Conservation (phyloP, 1,140 invertebrate genomes). For the Rhagoletis zephyria region DNA sequence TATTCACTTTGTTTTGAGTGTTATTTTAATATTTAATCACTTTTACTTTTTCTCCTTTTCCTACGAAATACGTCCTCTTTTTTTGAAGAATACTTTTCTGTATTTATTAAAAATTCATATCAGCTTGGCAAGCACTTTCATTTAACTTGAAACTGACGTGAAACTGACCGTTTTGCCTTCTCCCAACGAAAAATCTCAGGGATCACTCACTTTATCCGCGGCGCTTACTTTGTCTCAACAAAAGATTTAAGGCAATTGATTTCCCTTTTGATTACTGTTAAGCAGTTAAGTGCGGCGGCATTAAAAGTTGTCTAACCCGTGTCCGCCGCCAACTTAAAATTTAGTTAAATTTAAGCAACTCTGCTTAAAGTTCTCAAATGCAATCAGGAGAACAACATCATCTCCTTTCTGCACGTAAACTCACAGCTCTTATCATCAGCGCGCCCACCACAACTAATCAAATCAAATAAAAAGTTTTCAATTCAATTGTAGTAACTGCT, state of each 20-base stretch:
- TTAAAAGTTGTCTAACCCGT: neutral
- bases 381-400: too few species aligned
- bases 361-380: too few species aligned
- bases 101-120: slow-evolving; percentile 46
- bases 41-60: neutral
- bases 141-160: neutral
- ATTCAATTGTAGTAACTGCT: slow-evolving; percentile 5
- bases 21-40: slow-evolving; percentile 38
- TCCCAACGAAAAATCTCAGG: neutral
- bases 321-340: neutral
- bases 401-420: neutral
- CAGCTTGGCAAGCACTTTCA: slow-evolving; percentile 19
- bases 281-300: neutral
- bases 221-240: neutral
- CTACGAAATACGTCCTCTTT: neutral
- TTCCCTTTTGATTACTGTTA: neutral
- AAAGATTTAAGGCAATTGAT: slow-evolving; percentile 17
- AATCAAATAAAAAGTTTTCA: slow-evolving; percentile 35
- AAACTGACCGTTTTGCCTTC: slow-evolving; percentile 21
- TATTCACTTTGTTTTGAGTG: neutral
- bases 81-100: neutral
- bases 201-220: neutral
- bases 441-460: slow-evolving; percentile 24
- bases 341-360: neutral
- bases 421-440: neutral